These are phyloP conservation scores for Pseudolycoriella hygida DNA, from an alignment of 2,888 invertebrate species.

Conservation along the genomic window DNA sequence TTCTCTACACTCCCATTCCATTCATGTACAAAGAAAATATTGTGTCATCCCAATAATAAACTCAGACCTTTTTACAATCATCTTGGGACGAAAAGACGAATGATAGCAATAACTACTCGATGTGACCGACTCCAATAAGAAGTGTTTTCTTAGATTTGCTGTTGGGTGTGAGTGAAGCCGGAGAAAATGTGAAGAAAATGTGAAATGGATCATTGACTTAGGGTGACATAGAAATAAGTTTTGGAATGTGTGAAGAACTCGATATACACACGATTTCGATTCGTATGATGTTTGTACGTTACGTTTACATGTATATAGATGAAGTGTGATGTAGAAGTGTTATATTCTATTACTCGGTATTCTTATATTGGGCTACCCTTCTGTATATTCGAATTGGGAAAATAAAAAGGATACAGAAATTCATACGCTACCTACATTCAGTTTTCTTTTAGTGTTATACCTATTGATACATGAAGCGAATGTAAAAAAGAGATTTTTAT, in stretches of 20 bases:
- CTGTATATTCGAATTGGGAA: background rate
- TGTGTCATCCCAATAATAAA: conserved; percentile 1
- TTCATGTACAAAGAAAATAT: background rate
- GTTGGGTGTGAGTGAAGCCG: background rate
- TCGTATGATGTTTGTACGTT: too few species aligned
- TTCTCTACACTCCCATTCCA: background rate
- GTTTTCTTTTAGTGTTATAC: background rate
- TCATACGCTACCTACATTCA: background rate
- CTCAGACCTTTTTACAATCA: conserved; percentile 2
- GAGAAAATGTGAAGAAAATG: conserved; percentile 3
- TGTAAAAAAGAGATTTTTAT: background rate
- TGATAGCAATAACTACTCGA: conserved; percentile 4
- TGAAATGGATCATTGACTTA: conserved; percentile 3
- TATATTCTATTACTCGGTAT: too few species aligned
- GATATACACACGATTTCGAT: too few species aligned
- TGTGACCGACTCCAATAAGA: conserved; percentile 3
- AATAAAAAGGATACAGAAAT: background rate
- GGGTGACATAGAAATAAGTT: conserved; percentile 1
- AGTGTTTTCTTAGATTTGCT: conserved; percentile 3
- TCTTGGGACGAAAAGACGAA: conserved; percentile 3
- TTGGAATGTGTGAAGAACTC: background rate
- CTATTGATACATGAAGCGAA: background rate
- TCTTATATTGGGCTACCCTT: too few species aligned
- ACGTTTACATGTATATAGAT: too few species aligned
- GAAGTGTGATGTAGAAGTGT: too few species aligned